phyloP scores from a whole-genome alignment of 1,140 invertebrate species.

The Nomia melanderi region DNA sequence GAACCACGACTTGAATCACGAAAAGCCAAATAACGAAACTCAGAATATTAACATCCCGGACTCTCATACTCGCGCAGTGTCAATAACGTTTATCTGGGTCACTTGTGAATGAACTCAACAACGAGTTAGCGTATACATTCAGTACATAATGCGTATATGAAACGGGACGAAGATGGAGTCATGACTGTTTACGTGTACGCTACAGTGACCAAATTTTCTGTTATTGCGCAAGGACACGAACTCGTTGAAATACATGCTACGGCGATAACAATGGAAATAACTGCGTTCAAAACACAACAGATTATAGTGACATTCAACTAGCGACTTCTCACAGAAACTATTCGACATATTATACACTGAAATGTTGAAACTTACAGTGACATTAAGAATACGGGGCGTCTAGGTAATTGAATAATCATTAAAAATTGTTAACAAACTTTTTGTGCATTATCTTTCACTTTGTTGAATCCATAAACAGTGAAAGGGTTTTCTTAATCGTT shows the following conservation, averaged over 20 bases:
- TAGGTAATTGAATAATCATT: too few relatives aligned
- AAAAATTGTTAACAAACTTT: too few relatives aligned
- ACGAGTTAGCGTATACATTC: constrained; percentile 6
- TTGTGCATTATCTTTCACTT: too few relatives aligned
- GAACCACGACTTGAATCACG: neutral
- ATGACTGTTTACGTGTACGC: neutral
- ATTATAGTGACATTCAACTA: neutral
- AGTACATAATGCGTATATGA: constrained; percentile 16
- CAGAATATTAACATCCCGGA: neutral
- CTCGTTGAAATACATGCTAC: constrained; percentile 6
- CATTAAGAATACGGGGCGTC: too few relatives aligned
- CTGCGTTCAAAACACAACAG: too few relatives aligned
- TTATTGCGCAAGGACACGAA: constrained; percentile 17
- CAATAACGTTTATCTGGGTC: constrained; percentile 32
- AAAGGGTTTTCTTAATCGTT: too few relatives aligned
- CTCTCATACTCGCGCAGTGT: neutral
- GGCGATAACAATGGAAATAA: neutral
- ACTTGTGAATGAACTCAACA: constrained; percentile 4
- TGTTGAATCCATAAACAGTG: too few relatives aligned
- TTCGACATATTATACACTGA: neutral
- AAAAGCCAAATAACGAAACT: neutral
- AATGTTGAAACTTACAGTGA: too few relatives aligned
- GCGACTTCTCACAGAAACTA: neutral
- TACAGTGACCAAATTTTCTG: constrained; percentile 34
- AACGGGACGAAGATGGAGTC: too few relatives aligned